Percentiles rank a stretch among this genome's conserved stretches.
Conservation (phyloP, 2,113 vertebrate species). For the Columba janthina region DNA sequence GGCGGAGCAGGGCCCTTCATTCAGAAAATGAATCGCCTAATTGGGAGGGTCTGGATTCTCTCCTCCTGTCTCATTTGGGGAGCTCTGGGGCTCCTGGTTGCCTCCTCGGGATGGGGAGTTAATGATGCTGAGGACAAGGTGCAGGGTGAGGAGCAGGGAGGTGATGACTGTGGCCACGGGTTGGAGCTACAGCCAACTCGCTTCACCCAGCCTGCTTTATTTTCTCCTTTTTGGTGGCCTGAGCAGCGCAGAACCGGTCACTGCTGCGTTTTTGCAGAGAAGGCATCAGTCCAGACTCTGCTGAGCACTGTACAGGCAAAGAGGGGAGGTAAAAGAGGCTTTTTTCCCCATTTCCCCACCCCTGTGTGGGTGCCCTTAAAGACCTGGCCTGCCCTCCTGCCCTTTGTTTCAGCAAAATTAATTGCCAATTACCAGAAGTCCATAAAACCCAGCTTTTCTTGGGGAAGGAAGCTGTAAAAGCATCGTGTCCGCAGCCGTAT, state of each 20-base stretch:
- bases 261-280: not conserved
- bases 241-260: accelerated
- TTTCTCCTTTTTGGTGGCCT: accelerated
- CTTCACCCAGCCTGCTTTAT: not conserved
- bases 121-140: accelerated
- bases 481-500: not conserved
- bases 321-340: not conserved
- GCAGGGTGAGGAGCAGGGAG: not conserved
- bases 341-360: not conserved
- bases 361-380: accelerated
- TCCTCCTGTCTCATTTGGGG: not conserved
- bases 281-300: not conserved
- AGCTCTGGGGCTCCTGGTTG: not conserved
- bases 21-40: not conserved
- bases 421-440: not conserved
- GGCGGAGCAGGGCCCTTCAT: not conserved
- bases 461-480: conserved; percentile 17
- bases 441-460: not conserved
- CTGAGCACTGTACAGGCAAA: not conserved
- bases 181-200: accelerated
- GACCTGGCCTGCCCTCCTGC: not conserved
- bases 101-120: not conserved
- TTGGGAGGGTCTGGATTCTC: conserved; percentile 34
- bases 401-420: not conserved
- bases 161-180: not conserved